Evolutionary conservation across 1,140 invertebrate genomes (phyloP).

Genomic region (Drosophila parabipectinata): DNA sequence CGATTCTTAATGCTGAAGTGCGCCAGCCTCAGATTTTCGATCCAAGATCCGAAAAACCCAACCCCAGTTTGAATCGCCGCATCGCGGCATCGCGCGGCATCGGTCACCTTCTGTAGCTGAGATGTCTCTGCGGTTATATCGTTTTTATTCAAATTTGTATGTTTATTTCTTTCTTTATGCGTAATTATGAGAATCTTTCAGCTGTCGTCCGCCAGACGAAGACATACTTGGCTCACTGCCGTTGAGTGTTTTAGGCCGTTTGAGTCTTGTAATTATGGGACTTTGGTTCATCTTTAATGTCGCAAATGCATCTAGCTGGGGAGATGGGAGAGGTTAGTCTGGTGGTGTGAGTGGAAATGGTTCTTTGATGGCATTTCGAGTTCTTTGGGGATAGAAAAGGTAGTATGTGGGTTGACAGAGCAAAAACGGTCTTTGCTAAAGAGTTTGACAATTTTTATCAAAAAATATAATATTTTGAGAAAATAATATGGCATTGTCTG

Average conservation of each 20-base stretch:
- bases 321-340: background rate
- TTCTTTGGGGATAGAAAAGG: slow-evolving; percentile 2
- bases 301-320: slow-evolving; percentile 53
- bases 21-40: slow-evolving; percentile 48
- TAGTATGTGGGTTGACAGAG: background rate
- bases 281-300: slow-evolving; percentile 62
- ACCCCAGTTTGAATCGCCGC: slow-evolving; percentile 8
- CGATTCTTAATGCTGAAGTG: slow-evolving; percentile 81
- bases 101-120: slow-evolving; percentile 25
- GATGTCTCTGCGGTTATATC: slow-evolving; percentile 71
- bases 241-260: slow-evolving; percentile 73
- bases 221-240: slow-evolving; percentile 32
- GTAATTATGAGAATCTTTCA: slow-evolving; percentile 74
- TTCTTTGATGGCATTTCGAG: slow-evolving; percentile 24
- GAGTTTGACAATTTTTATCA: too few species aligned
- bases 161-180: slow-evolving; percentile 75
- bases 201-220: slow-evolving; percentile 54
- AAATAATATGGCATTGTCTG: too few species aligned
- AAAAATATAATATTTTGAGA: too few species aligned
- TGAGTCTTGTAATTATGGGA: slow-evolving; percentile 66
- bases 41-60: slow-evolving; percentile 6
- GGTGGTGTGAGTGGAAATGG: background rate
- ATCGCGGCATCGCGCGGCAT: slow-evolving; percentile 1
- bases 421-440: too few species aligned
- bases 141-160: slow-evolving; percentile 80